Evolutionary conservation across 2,888 invertebrate species (phyloP), one percentile per base, ranked within the genome.

Genomic region (Anaspis maculata): DNA sequence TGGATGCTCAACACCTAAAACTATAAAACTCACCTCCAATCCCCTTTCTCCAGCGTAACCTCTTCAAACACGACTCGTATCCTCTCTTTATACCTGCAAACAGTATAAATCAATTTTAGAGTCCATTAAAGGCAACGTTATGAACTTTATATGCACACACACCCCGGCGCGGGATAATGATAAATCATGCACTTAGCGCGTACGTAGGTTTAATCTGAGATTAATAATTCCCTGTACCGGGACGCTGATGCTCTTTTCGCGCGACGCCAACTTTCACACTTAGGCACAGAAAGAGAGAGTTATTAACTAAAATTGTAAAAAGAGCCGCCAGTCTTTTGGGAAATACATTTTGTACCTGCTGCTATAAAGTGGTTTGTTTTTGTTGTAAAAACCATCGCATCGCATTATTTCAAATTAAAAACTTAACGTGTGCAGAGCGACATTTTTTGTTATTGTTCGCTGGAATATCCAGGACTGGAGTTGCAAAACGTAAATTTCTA

Each of bases 21-120:
- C n/a, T n/a, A n/a, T n/a, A n/a, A n/a, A n/a, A n/a, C 68, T 67
- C 58, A 84, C 85, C 85, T 86, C 46, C 82, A 67, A 57, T 85
- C 83, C 37, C 83, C 83, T 63, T 81, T 80, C 61, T 84, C 80
- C 45, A 86, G 69, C 32, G 77, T 73, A 48, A 84, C 73, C 68
- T 87, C 83, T 64, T 88, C 86, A 57, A 91, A 88, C 11, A 85
- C 72, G 48, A 90, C 68, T 58, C 85, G 80, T 47, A 91, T 83
- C 45, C 84, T 71, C 66, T 86, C 84, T 56, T 77, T 79, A 53
- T 74, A 71, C 60, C 83, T 83, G 75, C 46, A 77, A 76, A 52
- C 32, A 43, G 49, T 35, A 49, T 52, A 54, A 49, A 51, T 51
- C 47, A 48, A 46, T 45, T 49, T 51, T 39, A 48, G 42, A 47